Conservation (phyloP, 2,797 vertebrate species). For the Danio aesculapii region DNA sequence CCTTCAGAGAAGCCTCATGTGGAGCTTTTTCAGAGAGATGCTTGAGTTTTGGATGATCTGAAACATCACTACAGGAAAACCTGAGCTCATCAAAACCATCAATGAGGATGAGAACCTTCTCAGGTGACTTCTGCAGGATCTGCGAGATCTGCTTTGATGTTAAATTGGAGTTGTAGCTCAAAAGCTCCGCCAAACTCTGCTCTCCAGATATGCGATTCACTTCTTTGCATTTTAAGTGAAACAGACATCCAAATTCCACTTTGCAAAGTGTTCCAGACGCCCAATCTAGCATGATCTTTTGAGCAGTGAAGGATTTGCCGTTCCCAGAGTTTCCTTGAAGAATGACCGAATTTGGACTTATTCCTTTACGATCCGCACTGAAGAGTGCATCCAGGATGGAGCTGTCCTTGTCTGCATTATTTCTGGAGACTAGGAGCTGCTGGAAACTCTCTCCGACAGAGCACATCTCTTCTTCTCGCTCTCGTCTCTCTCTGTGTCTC, state of each 20-base stretch:
- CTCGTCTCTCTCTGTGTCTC: constrained; percentile 25
- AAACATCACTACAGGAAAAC: not conserved
- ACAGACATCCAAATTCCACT: constrained; percentile 22
- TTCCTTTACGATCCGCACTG: not conserved
- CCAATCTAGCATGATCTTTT: constrained; percentile 53
- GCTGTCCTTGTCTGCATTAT: not conserved
- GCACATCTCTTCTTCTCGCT: constrained; percentile 38
- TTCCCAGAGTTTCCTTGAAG: constrained; percentile 54
- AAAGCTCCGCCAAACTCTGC: constrained; percentile 29
- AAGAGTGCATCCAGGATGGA: constrained; percentile 27
- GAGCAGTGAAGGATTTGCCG: constrained; percentile 51
- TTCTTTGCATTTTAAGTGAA: constrained; percentile 52
- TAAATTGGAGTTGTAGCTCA: constrained; percentile 34
- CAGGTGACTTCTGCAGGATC: constrained; percentile 24
- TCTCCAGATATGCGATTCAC: constrained; percentile 33
- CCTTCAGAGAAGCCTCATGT: constrained; percentile 12
- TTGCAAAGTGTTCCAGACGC: constrained; percentile 23
- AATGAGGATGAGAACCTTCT: constrained; percentile 43
- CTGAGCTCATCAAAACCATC: constrained; percentile 56
- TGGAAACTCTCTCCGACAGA: constrained; percentile 19
- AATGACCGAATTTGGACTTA: constrained; percentile 31
- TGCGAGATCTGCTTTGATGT: constrained; percentile 21
- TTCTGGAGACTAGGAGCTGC: constrained; percentile 25
- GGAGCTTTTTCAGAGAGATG: constrained; percentile 13
- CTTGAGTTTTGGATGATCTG: not conserved